Conservation (phyloP, 1,140 invertebrate genomes). For the Anastrepha ludens region DNA sequence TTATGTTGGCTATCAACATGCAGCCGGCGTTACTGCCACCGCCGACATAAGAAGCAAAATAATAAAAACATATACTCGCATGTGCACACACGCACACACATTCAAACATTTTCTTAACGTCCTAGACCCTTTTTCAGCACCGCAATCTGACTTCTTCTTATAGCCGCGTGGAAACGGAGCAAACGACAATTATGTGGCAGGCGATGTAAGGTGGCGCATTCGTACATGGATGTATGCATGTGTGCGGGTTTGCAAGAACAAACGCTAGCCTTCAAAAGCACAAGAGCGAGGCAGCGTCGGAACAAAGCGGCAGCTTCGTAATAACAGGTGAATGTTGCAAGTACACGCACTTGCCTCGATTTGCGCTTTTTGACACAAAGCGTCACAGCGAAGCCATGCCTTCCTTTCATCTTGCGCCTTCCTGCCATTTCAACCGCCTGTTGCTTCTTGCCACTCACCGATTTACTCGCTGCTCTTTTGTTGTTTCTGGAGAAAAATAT, state of each 20-base stretch:
- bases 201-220: background rate
- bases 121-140: background rate
- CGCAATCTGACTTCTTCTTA: too few species aligned
- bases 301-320: background rate
- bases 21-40: background rate
- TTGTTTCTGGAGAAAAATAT: background rate
- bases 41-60: constrained; percentile 17
- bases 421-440: background rate
- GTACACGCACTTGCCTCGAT: constrained; percentile 16
- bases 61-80: constrained; percentile 3
- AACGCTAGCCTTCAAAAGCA: background rate
- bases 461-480: background rate
- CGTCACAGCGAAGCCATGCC: background rate
- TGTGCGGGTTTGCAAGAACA: background rate
- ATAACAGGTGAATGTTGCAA: constrained; percentile 27
- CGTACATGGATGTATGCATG: background rate
- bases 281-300: background rate
- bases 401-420: background rate
- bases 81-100: background rate
- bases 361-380: background rate
- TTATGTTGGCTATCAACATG: constrained; percentile 47
- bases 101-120: constrained; percentile 3
- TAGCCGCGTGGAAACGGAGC: background rate
- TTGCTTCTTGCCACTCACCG: background rate
- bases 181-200: background rate